Conservation (phyloP, 2,113 vertebrate species). For the Mirza zaza region DNA sequence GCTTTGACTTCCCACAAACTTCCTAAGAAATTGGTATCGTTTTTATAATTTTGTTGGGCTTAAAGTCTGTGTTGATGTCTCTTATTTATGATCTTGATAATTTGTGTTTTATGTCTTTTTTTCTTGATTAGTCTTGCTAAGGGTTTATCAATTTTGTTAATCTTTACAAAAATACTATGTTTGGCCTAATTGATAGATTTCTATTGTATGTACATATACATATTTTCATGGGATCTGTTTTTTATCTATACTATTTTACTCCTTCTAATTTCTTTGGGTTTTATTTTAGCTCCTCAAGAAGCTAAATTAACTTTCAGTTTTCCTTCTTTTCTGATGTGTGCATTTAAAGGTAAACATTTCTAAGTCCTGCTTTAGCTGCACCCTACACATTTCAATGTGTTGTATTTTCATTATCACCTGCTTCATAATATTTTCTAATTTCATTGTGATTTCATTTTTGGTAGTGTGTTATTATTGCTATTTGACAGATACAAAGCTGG, state of each 20-base stretch:
- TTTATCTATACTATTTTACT: neutral
- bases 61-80: neutral
- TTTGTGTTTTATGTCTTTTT: conserved; percentile 7
- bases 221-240: neutral
- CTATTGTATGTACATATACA: neutral
- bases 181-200: neutral
- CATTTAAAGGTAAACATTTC: neutral
- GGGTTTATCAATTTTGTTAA: neutral
- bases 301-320: neutral
- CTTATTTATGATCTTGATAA: neutral
- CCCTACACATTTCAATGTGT: neutral
- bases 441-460: neutral
- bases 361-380: neutral
- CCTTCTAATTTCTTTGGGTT: neutral
- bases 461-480: neutral
- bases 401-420: neutral
- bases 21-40: neutral
- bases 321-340: neutral
- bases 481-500: neutral
- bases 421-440: neutral
- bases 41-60: neutral
- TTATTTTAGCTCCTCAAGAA: neutral
- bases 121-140: neutral
- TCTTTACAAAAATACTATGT: neutral
- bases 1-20: neutral